Base-by-base conservation (phyloP, 2,888 invertebrate genomes). In the Dendrolimus pini region DNA sequence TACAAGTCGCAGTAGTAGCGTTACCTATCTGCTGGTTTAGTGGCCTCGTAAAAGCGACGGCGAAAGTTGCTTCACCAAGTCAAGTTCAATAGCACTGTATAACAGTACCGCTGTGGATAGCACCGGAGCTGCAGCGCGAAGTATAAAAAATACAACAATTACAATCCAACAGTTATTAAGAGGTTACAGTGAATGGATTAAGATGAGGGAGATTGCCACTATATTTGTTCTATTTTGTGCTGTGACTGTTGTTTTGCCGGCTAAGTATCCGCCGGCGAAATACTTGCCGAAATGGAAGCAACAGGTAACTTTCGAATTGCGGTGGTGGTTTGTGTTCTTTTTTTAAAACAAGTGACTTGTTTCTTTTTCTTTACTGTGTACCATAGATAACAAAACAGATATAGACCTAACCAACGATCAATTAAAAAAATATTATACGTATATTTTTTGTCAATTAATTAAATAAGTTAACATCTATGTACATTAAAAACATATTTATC, bases 201-300 rank as follows among this genome's bases (percentile, higher is more conserved):
- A 58, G 55, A 66, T 84, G 81, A 84, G 80, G 69, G 70, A 65
- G 62, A 55, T 57, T 65, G 30, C 68, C 74, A 56, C 70, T 70
- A 52, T 69, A 76, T 55, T 72, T 56, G 68, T 83, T 55, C 54
- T 82, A 62, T 80, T 78, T 71, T 82, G 79, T 70, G 68, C 76
- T 55, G 66, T 75, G 55, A 80, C 80, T 54, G 66, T 64, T 13
- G 88, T 80, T 55, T 59, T 86, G 65, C 84, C 89, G 64, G 91
- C 91, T 10, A 92, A 92, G 81, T 94, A 93, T 80, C 90, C 95
- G 62, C 95, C 85, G 63, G 89, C 91, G 9, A 91, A 91, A 80
- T 94, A 93, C 80, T 89, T 95, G 62, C 95, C 95, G 1, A 95
- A 95, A 84, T 95, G 95, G 95, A 95, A 95, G 81, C 95, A 95